Base-by-base conservation (phyloP, 2,113 vertebrate genomes). In the Brachirus orientalis region DNA sequence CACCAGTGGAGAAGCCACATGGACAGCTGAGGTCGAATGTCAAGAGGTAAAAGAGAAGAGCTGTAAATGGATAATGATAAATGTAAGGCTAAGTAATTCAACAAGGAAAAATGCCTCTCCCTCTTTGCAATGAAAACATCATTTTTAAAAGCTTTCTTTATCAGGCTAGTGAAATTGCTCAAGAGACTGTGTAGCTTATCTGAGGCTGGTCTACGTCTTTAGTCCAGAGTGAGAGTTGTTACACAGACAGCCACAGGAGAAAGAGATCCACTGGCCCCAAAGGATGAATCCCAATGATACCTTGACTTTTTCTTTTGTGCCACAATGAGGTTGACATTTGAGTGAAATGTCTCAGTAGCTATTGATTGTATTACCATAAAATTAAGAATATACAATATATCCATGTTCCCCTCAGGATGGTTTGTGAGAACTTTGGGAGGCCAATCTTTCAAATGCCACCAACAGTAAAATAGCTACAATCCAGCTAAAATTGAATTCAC, bases 11-110 rank as follows among this genome's bases (percentile, higher is more conserved):
- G 46, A 41, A 77, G 80, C n/a, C 22, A 18, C 22, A 55, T 62
- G 44, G 69, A 64, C 45, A 46, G 54, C 3, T 18, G 18, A 50
- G 48, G 61, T 80, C 58, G 73, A 64, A 77, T 63, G 64, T 83
- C 66, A 77, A 3, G 10, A 28, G 50, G 43, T 36, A n/a, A 60
- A 62, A 19, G 16, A 41, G 22, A 66, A 17, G 55, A 61, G 60
- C 45, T 73, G 58, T 56, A 55, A 68, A 72, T 18, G 37, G n/a
- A 46, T 58, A 48, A 59, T 19, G 41, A 37, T 63, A 33, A 52
- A 63, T 50, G 35, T n/a, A 11, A 63, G 8, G 1, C 5, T 16
- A 19, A 14, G 2, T 14, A 58, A 45, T 35, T n/a, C 17, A 22
- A 53, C 14, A 20, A 16, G 16, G 16, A 35, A 50, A 28, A 51